These are phyloP conservation scores for Yponomeuta plumbellus DNA, from an alignment of 2,888 invertebrate species.

Conservation along the genomic window DNA sequence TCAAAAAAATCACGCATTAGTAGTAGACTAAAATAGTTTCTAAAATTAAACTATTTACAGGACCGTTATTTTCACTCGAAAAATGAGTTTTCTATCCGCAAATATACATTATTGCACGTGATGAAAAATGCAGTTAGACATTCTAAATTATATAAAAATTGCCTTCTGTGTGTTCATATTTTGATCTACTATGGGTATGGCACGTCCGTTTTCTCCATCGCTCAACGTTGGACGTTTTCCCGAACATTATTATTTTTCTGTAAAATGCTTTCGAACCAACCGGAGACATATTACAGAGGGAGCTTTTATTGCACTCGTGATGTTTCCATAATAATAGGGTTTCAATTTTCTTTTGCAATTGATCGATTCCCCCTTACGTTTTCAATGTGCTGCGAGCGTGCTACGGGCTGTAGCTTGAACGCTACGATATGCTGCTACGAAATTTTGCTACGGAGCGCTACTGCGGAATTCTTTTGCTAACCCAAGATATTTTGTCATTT, in stretches of 20 bases:
- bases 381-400: neutral
- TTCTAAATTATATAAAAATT: neutral
- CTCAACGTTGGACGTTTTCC: conserved; percentile 33
- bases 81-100: no score
- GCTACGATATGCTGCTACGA: neutral
- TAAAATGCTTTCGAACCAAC: neutral
- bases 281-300: neutral
- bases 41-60: no score
- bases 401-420: neutral
- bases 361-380: neutral
- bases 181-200: neutral
- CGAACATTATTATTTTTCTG: conserved; percentile 33
- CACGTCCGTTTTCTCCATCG: conserved; percentile 22
- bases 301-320: neutral
- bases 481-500: no score
- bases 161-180: neutral
- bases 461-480: neutral
- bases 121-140: no score
- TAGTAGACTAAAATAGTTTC: no score
- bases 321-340: neutral
- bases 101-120: no score
- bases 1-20: no score
- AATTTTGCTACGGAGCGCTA: neutral
- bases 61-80: no score
- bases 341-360: neutral